Base-by-base conservation (phyloP, 2,113 vertebrate species). In the Amphiprion percula region DNA sequence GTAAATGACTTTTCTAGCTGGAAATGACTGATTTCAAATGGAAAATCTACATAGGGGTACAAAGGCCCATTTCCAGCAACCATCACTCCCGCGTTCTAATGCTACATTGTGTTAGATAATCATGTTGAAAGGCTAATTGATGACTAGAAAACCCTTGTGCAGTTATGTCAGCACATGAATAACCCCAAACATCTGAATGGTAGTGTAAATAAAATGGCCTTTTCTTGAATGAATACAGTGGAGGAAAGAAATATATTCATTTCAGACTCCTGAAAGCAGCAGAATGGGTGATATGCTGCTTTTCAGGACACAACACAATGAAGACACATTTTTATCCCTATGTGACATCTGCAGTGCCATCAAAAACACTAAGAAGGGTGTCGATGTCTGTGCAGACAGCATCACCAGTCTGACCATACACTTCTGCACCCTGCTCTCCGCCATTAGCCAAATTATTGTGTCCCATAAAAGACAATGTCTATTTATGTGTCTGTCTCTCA, bases 391-490 rank as follows among this genome's bases (percentile, higher is more conserved):
- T 68, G 26, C 46, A 64, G 78, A 64, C 24, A 74, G 54, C 50
- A n/a, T 59, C 47, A 53, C n/a, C 61, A 54, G 67, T 77, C 63
- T 49, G 53, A 62, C 66, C 53, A 46, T 44, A 33, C 39, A 23
- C 12, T 63, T 44, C 74, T 52, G 14, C 19, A 46, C 14, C 67
- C 49, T 63, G 54, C 39, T 69, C 41, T 33, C 24, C 7, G 60
- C 28, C 55, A 49, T 81, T 83, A 61, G 44, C n/a, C 68, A 71
- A 67, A 52, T 46, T 24, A 61, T 33, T 70, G 70, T 54, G 70
- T 72, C 41, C 68, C 33, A 64, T 81, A 68, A 67, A 80, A 74
- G 4, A 65, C 41, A 28, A 11, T 14, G 19, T 78, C 56, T 80
- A 62, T 84, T 62, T 78, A 17, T 81, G 62, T 47, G 54, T 68